Percentiles rank a stretch among this genome's conserved stretches.
These are phyloP conservation scores for Loris lydekkerianus DNA, from an alignment of 2,797 vertebrate genomes.

Conservation along the genomic window DNA sequence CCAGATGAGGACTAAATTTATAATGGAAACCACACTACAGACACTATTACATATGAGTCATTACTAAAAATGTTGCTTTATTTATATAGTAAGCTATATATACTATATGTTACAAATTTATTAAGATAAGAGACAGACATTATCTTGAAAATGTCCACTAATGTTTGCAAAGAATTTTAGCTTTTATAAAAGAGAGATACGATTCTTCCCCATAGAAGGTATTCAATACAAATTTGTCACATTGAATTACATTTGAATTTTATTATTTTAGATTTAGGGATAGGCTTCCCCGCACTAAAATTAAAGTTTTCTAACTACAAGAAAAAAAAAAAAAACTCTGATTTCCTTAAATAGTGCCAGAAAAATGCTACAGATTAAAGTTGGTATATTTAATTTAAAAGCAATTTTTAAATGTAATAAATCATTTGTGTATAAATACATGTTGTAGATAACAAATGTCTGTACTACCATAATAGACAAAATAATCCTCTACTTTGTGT, in stretches of 20 bases:
- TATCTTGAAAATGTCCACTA: conserved; percentile 27
- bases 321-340: background rate
- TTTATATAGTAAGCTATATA: background rate
- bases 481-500: background rate
- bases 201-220: conserved; percentile 34
- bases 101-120: conserved; percentile 19
- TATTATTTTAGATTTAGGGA: conserved; percentile 52
- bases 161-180: conserved; percentile 56
- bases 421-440: background rate
- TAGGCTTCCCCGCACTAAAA: background rate
- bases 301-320: conserved; percentile 37
- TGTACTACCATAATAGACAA: background rate
- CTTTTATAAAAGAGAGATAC: conserved; percentile 49
- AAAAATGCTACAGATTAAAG: background rate
- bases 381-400: conserved; percentile 4
- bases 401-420: conserved; percentile 46
- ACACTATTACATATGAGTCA: conserved; percentile 64
- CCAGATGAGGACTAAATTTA: conserved; percentile 70
- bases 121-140: conserved; percentile 34
- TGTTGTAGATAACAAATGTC: conserved; percentile 13
- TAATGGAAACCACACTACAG: conserved; percentile 78
- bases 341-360: conserved; percentile 13
- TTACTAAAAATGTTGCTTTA: conserved; percentile 54
- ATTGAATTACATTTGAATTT: conserved; percentile 61
- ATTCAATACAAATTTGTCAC: conserved; percentile 44